Evolutionary conservation across 2,888 invertebrate species (phyloP), one percentile per base, ranked within the genome.

Genomic region (Andrena camellia): DNA sequence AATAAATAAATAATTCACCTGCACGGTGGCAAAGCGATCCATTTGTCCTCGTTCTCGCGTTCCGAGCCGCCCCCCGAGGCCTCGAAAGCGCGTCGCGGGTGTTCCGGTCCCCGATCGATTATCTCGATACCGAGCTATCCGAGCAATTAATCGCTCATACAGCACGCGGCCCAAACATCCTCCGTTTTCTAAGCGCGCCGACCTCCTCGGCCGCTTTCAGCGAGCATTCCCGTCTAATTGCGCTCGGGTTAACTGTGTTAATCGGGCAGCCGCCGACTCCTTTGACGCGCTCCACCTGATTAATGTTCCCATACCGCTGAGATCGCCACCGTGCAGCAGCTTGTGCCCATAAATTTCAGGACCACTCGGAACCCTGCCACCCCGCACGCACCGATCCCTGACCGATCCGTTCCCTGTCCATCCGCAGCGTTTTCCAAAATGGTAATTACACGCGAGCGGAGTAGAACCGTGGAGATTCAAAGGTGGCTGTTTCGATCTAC

Each of bases 211-310:
- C 54, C 20, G 72, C 84, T 86, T 82, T 86, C 80, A 31, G 7
- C 70, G 74, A 54, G 31, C 79, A 76, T 84, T 83, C 77, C 63
- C 35, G 33, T 73, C 75, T 87, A 84, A 88, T 86, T 85, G 78
- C 82, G 60, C 59, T 78, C 62, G 42, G 84, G 80, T 84, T 88
- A 86, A 86, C 86, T 75, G 76, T 80, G 87, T 87, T 87, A 85
- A 86, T 62, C 70, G 76, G 68, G 60, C 72, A 72, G 71, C 13
- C 74, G 71, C 13, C 74, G 68, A 75, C 77, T 42, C 33, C 62
- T 76, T 81, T 78, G 78, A 88, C 80, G 84, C 85, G 75, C 78
- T 83, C 75, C 66, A 80, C 29, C 82, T 83, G 86, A 87, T 89
- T 85, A 87, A 88, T 84, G 86, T 77, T 59, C 57, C 75, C 57